phyloP scores from a whole-genome alignment of 2,888 invertebrate species.

The Parelbella ahira region DNA sequence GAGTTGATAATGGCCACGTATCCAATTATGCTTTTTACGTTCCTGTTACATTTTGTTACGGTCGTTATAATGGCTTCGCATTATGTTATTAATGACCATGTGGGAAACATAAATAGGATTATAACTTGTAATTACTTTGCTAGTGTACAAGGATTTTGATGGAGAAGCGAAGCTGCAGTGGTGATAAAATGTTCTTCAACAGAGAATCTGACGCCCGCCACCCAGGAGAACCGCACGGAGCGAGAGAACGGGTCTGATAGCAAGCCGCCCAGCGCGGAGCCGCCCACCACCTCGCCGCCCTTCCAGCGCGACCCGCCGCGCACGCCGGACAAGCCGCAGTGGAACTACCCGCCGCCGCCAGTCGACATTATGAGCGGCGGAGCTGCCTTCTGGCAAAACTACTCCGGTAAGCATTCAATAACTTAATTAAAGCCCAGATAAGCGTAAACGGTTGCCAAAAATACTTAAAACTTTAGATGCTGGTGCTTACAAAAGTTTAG shows the following conservation, averaged over 20 bases:
- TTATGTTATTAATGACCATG: conserved; percentile 11
- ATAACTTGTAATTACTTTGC: too few species aligned
- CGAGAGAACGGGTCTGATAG: conserved; percentile 73
- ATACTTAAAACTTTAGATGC: too few species aligned
- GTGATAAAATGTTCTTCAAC: conserved; percentile 34
- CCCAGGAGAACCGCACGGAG: conserved; percentile 62
- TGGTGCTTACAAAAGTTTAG: too few species aligned
- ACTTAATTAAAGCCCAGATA: too few species aligned
- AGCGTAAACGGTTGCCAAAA: too few species aligned
- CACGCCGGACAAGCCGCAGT: conserved; percentile 76
- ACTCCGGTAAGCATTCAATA: conserved; percentile 89
- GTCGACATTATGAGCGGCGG: conserved; percentile 91
- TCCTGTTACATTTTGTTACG: conserved; percentile 16
- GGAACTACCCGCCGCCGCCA: conserved; percentile 76
- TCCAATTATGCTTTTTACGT: conserved; percentile 24
- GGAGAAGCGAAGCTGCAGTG: too few species aligned
- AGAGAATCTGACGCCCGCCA: conserved; percentile 62
- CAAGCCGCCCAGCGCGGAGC: conserved; percentile 70
- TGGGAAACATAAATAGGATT: background rate
- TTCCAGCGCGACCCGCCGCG: conserved; percentile 70
- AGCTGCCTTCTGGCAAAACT: conserved; percentile 94
- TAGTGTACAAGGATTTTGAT: too few species aligned
- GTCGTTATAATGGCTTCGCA: conserved; percentile 17
- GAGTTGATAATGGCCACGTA: conserved; percentile 23
- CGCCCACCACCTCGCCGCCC: conserved; percentile 66